phyloP scores from a whole-genome alignment of 2,888 invertebrate species.

The Ceramica pisi region DNA sequence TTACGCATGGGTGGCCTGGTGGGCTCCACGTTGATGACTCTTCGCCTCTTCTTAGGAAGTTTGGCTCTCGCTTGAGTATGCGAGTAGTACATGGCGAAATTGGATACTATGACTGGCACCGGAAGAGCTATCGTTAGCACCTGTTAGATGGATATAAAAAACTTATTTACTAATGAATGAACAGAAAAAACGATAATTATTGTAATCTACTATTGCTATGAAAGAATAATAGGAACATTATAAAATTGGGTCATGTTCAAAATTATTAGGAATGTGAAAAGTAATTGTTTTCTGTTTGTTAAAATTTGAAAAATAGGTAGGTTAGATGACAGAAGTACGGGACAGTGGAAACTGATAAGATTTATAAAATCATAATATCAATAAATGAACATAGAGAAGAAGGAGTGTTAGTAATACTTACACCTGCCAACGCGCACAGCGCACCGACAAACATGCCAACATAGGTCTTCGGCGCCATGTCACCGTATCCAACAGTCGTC shows the following conservation, averaged over 20 bases:
- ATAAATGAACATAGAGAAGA: not conserved
- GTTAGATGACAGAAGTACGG: too few species aligned
- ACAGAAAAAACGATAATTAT: not conserved
- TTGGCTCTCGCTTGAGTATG: conserved; percentile 99
- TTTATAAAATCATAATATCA: not conserved
- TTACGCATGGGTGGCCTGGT: conserved; percentile 93
- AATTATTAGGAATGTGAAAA: too few species aligned
- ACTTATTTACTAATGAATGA: not conserved
- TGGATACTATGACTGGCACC: conserved; percentile 99
- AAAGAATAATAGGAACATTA: too few species aligned
- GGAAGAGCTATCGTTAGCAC: conserved; percentile 98
- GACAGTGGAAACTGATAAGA: too few species aligned
- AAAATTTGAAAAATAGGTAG: too few species aligned
- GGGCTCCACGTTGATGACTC: conserved; percentile 99
- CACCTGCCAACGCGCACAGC: conserved; percentile 99
- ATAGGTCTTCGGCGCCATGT: conserved; percentile 99
- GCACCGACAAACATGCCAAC: conserved; percentile 99
- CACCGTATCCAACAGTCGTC: conserved; percentile 99
- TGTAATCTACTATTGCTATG: not conserved
- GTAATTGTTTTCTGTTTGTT: too few species aligned
- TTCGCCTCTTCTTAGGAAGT: conserved; percentile 99
- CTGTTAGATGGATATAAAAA: conserved; percentile 67
- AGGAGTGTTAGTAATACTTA: conserved; percentile 83
- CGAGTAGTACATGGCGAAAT: conserved; percentile 99
- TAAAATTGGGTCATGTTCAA: too few species aligned